Percentiles rank a stretch among this genome's conserved stretches.
These are phyloP conservation scores for Agapornis canus DNA, from an alignment of 2,797 vertebrate genomes.

Conservation along the genomic window DNA sequence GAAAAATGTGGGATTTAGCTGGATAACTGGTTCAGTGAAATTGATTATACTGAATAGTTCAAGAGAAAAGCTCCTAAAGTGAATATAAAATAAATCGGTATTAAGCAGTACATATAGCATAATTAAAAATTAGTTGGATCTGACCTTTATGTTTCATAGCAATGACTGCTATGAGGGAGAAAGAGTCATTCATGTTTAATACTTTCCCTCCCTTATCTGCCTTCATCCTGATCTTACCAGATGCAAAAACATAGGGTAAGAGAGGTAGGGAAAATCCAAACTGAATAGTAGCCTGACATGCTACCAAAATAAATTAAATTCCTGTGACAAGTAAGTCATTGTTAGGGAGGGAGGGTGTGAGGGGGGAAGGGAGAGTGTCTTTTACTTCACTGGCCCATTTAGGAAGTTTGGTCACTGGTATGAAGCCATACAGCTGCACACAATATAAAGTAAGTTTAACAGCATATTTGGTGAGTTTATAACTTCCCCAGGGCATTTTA, in stretches of 20 bases:
- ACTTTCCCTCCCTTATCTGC: background rate
- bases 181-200: background rate
- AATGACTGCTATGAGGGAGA: background rate
- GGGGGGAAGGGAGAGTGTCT: conserved; percentile 56
- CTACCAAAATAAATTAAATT: conserved; percentile 71
- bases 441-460: conserved; percentile 82
- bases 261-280: conserved; percentile 60
- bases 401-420: conserved; percentile 80
- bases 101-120: background rate
- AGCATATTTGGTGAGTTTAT: conserved; percentile 83
- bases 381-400: conserved; percentile 69
- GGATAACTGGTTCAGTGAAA: background rate
- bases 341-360: conserved; percentile 50
- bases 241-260: conserved; percentile 2
- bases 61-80: background rate
- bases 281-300: conserved; percentile 54
- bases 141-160: background rate
- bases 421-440: conserved; percentile 83
- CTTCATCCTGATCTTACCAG: background rate
- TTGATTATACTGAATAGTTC: background rate
- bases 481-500: conserved; percentile 82
- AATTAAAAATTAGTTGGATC: background rate
- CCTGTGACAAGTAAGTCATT: conserved; percentile 77
- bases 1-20: background rate
- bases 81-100: background rate